These are phyloP conservation scores for Rotaria socialis DNA, from an alignment of 2,888 invertebrate genomes.

Conservation along the genomic window DNA sequence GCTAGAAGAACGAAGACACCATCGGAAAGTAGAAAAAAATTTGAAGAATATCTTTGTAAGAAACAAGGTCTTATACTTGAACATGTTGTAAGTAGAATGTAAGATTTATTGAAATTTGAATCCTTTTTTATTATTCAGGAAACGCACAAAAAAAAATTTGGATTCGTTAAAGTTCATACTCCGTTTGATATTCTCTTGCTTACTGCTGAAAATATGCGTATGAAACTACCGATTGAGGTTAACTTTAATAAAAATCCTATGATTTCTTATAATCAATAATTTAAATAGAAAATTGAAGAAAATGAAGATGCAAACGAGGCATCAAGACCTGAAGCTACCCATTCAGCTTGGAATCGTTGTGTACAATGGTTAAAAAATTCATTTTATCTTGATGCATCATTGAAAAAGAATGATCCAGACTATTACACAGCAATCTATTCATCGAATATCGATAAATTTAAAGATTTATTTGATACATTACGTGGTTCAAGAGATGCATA, in stretches of 20 bases:
- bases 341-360: background rate
- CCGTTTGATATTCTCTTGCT: background rate
- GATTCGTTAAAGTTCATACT: background rate
- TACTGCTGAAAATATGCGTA: background rate
- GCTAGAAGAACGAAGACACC: background rate
- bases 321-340: background rate
- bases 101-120: background rate
- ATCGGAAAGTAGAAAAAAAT: background rate
- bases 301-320: background rate
- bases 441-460: background rate
- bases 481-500: background rate
- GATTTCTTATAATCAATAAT: background rate
- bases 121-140: background rate
- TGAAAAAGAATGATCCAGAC: background rate
- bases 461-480: background rate
- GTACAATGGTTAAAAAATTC: background rate
- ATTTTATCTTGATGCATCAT: background rate
- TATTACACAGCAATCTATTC: background rate
- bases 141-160: background rate
- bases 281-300: background rate
- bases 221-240: background rate
- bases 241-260: background rate
- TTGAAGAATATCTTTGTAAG: background rate
- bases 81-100: background rate
- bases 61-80: background rate